A percentile compares a stretch with the other conserved stretches of the same genome.
These are phyloP conservation scores for Sebastes matsubarae DNA, from an alignment of 2,797 vertebrate species.

Conservation along the genomic window DNA sequence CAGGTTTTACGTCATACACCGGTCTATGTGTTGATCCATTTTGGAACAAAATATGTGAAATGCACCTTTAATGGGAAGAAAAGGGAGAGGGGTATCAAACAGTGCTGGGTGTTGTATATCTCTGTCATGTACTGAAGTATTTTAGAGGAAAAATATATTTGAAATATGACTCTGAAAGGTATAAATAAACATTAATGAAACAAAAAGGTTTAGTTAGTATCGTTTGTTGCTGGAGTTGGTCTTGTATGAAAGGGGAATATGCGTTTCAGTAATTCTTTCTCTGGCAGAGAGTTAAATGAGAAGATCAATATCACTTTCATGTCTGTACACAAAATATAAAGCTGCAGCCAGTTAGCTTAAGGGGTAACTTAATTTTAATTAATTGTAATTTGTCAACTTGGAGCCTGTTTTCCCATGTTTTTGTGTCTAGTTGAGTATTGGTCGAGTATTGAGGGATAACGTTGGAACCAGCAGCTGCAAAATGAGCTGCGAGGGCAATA, in stretches of 20 bases:
- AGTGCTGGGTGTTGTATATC: constrained; percentile 78
- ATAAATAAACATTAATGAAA: constrained; percentile 82
- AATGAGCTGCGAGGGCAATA: no score
- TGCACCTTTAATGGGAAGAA: constrained; percentile 54
- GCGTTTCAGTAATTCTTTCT: background rate
- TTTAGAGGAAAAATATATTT: constrained; percentile 84
- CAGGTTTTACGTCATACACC: constrained; percentile 24
- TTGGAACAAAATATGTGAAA: constrained; percentile 40
- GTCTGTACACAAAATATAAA: background rate
- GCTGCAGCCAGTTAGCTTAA: background rate
- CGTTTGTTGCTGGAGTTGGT: background rate
- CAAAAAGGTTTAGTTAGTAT: constrained; percentile 18
- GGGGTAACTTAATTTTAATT: background rate
- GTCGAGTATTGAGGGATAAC: no score
- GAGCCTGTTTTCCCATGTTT: background rate
- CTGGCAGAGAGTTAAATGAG: background rate
- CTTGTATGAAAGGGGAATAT: background rate
- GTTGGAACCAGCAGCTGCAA: no score
- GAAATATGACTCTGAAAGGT: constrained; percentile 81
- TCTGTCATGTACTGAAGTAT: constrained; percentile 82
- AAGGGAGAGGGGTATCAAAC: constrained; percentile 52
- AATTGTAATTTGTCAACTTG: background rate
- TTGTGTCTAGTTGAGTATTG: no score
- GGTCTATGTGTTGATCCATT: constrained; percentile 25
- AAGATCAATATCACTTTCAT: background rate